Evolutionary conservation across 2,888 invertebrate genomes (phyloP).

Genomic region (Luperina nickerlii): DNA sequence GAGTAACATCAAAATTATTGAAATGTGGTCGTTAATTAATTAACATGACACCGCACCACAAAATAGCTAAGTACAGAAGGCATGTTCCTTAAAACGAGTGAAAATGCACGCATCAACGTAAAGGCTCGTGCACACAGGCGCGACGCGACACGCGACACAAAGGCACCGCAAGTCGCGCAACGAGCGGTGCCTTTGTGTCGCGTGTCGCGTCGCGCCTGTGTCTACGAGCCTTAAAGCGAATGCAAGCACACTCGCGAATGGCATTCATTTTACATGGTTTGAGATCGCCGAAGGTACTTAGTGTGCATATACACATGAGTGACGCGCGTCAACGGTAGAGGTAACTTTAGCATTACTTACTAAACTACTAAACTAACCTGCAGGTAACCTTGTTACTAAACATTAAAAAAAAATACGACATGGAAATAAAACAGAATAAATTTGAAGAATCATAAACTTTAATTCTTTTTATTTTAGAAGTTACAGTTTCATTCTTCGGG

Average conservation of each 20-base stretch:
- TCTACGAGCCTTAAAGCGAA: no score
- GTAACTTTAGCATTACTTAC: no score
- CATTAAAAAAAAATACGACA: background rate
- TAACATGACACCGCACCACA: constrained; percentile 7
- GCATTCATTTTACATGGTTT: background rate
- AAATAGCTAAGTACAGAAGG: background rate
- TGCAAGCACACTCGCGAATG: background rate
- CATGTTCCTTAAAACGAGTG: background rate
- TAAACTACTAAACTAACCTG: background rate
- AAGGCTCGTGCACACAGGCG: no score
- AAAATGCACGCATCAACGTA: background rate
- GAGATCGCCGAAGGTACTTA: background rate
- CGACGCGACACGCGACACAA: no score
- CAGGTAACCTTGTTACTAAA: background rate
- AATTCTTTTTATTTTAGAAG: no score
- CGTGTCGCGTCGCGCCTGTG: no score
- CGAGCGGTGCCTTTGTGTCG: no score
- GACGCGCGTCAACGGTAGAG: no score
- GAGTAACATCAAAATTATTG: constrained; percentile 17
- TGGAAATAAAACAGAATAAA: background rate
- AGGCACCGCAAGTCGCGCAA: no score
- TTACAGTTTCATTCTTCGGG: no score
- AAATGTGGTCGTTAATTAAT: constrained; percentile 26
- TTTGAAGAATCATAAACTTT: no score
- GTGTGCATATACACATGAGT: no score